Evolutionary conservation across 2,113 vertebrate genomes (phyloP), one percentile per base, ranked within the genome.

Genomic region (Cavia aperea): DNA sequence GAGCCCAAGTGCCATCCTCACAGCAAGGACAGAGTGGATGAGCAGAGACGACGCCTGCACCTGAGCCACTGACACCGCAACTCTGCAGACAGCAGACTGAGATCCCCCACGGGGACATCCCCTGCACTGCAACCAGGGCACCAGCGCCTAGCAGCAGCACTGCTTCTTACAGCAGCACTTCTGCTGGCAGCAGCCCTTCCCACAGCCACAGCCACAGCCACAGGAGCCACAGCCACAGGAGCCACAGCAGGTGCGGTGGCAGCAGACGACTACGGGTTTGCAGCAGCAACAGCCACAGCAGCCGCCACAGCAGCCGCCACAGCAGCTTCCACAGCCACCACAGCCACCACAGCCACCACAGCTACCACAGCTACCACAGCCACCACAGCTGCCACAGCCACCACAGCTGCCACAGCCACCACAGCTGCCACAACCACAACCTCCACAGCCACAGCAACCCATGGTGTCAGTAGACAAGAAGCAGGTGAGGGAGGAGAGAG

Each of bases 161-260:
- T 39, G 39, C 39, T 26, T 70, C 81, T 62, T 0, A 15, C 26
- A 6, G 13, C 90, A 73, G 78, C 93, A 36, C 49, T 94, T 77
- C 73, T 86, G 73, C 54, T 83, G 90, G n/a, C 92, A 91, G 16
- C 90, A 90, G 43, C 90, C 58, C 51, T 95, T 89, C 51, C 81
- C 39, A 0, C 73, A 36, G n/a, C 94, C 92, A 4, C 39, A 39
- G 39, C 39, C 39, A 1, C n/a, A 43, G 31, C 89, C 29, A 5
- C 88, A 90, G 63, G 68, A 70, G 68, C 36, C 36, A 23, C 70
- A 72, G 70, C n/a, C 19, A 19, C 70, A 72, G n/a, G 66, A n/a
- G 15, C 33, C 12, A 36, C n/a, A 39, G n/a, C 70, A 72, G n/a
- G 36, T 39, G 19, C n/a, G 70, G 19, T 21, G 70, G n/a, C 70